Evolutionary conservation across 2,888 invertebrate genomes (phyloP), one percentile per base, ranked within the genome.

Genomic region (Cephonodes hylas): DNA sequence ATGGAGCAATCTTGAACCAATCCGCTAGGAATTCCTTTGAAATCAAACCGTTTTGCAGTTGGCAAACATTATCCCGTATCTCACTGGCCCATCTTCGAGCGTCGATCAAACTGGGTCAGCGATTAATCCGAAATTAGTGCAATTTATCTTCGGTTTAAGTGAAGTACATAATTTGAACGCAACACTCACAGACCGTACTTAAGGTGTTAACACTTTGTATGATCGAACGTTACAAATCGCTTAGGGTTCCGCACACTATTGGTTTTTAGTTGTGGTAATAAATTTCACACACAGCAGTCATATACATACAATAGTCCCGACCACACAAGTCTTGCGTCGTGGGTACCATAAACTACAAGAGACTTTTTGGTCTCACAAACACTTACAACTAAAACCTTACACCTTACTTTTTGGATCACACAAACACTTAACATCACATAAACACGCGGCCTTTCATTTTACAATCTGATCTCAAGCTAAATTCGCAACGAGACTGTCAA

Each of bases 201-300:
- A 86, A 85, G 80, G 84, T 83, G 85, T 83, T 84, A 84, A 87
- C 76, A 81, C 79, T 66, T 71, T 68, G 67, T 78, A 79, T 81
- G 81, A 86, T 86, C 79, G 79, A 81, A 64, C 15, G 38, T 68
- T 84, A 83, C 87, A 84, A 86, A 87, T 85, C 85, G 81, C 81
- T 80, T 74, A 84, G 81, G 79, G 80, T 82, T 80, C 75, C 80
- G 73, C 66, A 69, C 67, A 73, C 74, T 27, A 42, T 15, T 23
- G n/a, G 56, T 23, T 42, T 20, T 46, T n/a, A 45, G 22, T 45
- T 45, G 20, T n/a, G n/a, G n/a, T n/a, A n/a, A n/a, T n/a, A n/a
- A n/a, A n/a, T n/a, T n/a, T n/a, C n/a, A n/a, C n/a, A n/a, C n/a
- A n/a, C n/a, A n/a, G n/a, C n/a, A n/a, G n/a, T n/a, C n/a, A n/a